Base-by-base conservation (phyloP, 2,113 vertebrate species). In the Empidonax traillii region DNA sequence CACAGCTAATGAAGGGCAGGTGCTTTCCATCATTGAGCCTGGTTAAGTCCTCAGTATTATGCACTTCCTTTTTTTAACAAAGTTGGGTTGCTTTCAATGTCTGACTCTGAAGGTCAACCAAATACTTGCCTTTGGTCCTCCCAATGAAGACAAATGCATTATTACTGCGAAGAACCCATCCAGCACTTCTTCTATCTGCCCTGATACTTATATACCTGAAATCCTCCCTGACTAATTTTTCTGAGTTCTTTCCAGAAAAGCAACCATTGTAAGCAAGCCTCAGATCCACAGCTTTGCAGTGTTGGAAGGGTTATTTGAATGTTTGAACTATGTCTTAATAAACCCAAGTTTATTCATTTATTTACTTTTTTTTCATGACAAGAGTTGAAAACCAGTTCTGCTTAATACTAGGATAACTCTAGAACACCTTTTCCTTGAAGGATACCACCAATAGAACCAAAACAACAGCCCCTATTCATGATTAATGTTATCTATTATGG, bases 351-450 rank as follows among this genome's bases (percentile, higher is more conserved):
- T 9, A 0, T 46, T 47, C 18, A 44, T 68, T 43, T 66, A 33
- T 86, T 79, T 53, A 39, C 9, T 55, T 9, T 14, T 37, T 88
- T 58, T 59, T 72, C 8, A 30, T 33, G 28, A 4, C 24, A 5
- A 65, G 3, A 6, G 4, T 61, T 7, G n/a, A 59, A 51, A 63
- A 59, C 0, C 8, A 81, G 14, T 9, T 3, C 0, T 43, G 4
- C 46, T 33, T 33, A 85, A 43, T 35, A 33, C 2, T 24, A 22
- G 6, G 30, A 67, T 65, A 22, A 53, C 72, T 87, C 58, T 68
- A 22, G 27, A 87, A 8, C 33, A 59, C 1, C 13, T 76, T 72
- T 75, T 43, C 20, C 35, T 56, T 85, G 44, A 63, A 71, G 19
- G 14, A 21, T 56, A 46, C 16, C 10, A 71, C 13, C 33, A 22